Base-by-base conservation (phyloP, 2,113 vertebrate genomes). In the Notarius lentiginosus region DNA sequence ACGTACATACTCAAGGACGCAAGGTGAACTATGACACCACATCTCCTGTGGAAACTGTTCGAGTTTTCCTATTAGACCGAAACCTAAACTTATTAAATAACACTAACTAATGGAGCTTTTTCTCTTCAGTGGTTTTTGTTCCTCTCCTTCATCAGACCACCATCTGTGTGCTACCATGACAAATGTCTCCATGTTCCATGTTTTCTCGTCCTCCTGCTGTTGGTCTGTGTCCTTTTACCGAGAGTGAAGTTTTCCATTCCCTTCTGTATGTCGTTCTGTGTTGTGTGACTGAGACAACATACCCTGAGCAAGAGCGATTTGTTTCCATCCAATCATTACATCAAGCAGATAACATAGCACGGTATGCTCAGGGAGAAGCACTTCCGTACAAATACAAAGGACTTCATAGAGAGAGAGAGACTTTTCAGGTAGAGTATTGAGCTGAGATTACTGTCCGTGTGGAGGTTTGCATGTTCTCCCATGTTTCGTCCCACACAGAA, bases 201-300 rank as follows among this genome's bases (percentile, higher is more conserved):
- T 80, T 80, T 60, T 56, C 56, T 60, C 55, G 27, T 79, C n/a
- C 77, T 80, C 24, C 80, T 82, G 60, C 58, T 65, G 34, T 82
- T 82, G 80, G 60, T 66, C 41, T 65, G 80, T 63, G 60, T 49
- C 14, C 22, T 82, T 61, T 49, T n/a, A 7, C 80, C 27, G 81
- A 65, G 22, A 53, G 2, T 27, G n/a, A 83, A 51, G 81, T 83
- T 65, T 83, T 47, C 79, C 79, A 61, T 20, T 61, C 11, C 5
- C 14, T 55, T 79, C n/a, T 56, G 14, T 9, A 3, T 18, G 75
- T 55, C 24, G 7, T n/a, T 61, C 11, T 61, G 80, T 22, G n/a
- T 65, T 82, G 20, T 83, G 41, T 66, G 41, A 65, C 15, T 18
- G 8, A 66, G 22, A 65, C 34, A 60, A 15, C 34, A 81, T 34